These are phyloP conservation scores for Dreissena polymorpha DNA, from an alignment of 1,140 invertebrate genomes.

Conservation along the genomic window DNA sequence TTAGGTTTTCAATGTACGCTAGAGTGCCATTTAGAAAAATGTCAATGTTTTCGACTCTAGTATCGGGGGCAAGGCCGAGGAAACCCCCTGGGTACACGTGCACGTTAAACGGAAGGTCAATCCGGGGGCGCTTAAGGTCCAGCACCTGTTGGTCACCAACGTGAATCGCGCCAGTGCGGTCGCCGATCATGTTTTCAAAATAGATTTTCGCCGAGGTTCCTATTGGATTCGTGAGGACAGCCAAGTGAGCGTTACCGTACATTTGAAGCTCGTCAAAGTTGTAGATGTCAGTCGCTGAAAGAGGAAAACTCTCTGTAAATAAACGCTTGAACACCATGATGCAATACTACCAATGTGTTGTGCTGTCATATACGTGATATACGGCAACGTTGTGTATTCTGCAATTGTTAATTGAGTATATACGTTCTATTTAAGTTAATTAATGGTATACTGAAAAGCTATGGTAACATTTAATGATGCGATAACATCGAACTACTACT, in stretches of 20 bases:
- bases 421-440: no score
- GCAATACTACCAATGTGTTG: no score
- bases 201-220: constrained; percentile 49
- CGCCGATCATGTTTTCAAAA: constrained; percentile 73
- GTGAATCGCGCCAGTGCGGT: constrained; percentile 68
- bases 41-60: constrained; percentile 64
- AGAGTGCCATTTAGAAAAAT: constrained; percentile 72
- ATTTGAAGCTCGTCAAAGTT: constrained; percentile 71
- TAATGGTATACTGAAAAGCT: no score
- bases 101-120: constrained; percentile 71
- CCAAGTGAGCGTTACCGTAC: constrained; percentile 68
- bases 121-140: constrained; percentile 63
- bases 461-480: no score
- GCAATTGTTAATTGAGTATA: no score
- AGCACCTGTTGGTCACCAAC: constrained; percentile 63
- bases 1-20: constrained; percentile 67
- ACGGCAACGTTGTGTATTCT: no score
- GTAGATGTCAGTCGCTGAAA: constrained; percentile 56
- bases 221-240: constrained; percentile 64
- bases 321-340: no score
- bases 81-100: constrained; percentile 67
- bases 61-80: constrained; percentile 67
- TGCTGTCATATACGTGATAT: no score
- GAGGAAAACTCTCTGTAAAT: neutral
- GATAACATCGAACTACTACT: no score